Base-by-base conservation (phyloP, 1,140 invertebrate genomes). In the Anastrepha obliqua region DNA sequence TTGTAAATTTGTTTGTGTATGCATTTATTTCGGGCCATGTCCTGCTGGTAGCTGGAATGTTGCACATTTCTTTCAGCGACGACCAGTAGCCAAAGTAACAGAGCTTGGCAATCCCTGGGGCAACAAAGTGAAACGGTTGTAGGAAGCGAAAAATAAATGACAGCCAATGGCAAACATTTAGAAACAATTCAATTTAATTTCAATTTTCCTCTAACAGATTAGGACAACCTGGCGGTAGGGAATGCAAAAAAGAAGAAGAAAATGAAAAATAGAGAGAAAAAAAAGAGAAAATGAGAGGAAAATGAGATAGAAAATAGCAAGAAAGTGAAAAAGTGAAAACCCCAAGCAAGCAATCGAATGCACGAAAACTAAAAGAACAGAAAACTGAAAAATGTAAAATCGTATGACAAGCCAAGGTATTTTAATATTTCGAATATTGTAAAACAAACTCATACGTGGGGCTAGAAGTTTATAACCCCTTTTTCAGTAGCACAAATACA, bases 141-240 rank as follows among this genome's bases (percentile, higher is more conserved):
- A 55, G 47, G 47, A 51, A 55, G n/a, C 20, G n/a, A 11, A 51
- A 81, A 47, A 47, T 81, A 81, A 81, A 78, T 39, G 67, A 39
- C 74, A 55, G 42, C 39, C 74, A 55, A 29, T 55, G 74, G 51
- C n/a, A 2, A 51, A 29, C 74, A 51, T 81, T 81, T 55, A 81
- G 42, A 81, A 81, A 81, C 44, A 81, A 81, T 81, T 58, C 74
- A 81, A 81, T 81, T 81, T 55, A 15, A 81, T 81, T 81, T 81
- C 74, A 81, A 81, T 81, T 81, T 81, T 81, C 47, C 4, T 29
- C 47, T 6, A 81, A 55, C 47, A 11, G 74, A 81, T 81, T 81
- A 81, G n/a, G 47, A 29, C 74, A 81, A 81, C 47, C 74, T 81
- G 74, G 42, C 47, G 74, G 9, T 81, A 55, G 17, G 47, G 39